A percentile compares a stretch with the other conserved stretches of the same genome.
These are phyloP conservation scores for Rhingia rostrata DNA, from an alignment of 2,888 invertebrate species.

Conservation along the genomic window DNA sequence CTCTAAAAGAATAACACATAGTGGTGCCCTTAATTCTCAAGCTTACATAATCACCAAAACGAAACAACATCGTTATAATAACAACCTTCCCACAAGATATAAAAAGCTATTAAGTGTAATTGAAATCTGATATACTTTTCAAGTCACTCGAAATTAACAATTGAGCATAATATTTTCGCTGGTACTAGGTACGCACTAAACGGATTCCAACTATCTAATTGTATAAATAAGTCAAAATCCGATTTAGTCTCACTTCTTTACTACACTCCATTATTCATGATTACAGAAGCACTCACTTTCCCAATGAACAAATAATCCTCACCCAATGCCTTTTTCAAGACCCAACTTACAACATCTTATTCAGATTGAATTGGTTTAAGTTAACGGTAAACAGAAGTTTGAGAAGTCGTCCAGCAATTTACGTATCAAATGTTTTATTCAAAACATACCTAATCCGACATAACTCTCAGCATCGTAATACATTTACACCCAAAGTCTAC, in stretches of 20 bases:
- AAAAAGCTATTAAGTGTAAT: background rate
- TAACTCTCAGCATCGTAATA: constrained; percentile 7
- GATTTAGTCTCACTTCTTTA: background rate
- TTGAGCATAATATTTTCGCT: too few relatives aligned
- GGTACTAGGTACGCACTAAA: too few relatives aligned
- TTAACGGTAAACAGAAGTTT: constrained; percentile 31
- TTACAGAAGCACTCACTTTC: background rate
- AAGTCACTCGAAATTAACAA: too few relatives aligned
- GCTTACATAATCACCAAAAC: too few relatives aligned
- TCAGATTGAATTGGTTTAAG: constrained; percentile 32
- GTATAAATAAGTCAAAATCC: background rate
- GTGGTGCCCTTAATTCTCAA: too few relatives aligned
- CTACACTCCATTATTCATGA: constrained; percentile 7
- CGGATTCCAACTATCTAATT: too few relatives aligned
- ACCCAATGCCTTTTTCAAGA: background rate
- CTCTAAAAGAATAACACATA: too few relatives aligned
- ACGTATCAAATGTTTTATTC: constrained; percentile 56
- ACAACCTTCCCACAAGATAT: background rate
- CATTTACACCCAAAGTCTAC: constrained; percentile 2
- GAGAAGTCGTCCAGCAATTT: constrained; percentile 33
- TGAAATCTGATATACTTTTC: background rate
- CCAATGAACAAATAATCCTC: background rate
- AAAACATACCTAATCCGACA: constrained; percentile 44
- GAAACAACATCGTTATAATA: too few relatives aligned
- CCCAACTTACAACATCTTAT: constrained; percentile 4